A percentile compares a stretch with the other conserved stretches of the same genome.
Evolutionary conservation across 2,113 vertebrate genomes (phyloP).

Genomic region (Heloderma charlesbogerti): DNA sequence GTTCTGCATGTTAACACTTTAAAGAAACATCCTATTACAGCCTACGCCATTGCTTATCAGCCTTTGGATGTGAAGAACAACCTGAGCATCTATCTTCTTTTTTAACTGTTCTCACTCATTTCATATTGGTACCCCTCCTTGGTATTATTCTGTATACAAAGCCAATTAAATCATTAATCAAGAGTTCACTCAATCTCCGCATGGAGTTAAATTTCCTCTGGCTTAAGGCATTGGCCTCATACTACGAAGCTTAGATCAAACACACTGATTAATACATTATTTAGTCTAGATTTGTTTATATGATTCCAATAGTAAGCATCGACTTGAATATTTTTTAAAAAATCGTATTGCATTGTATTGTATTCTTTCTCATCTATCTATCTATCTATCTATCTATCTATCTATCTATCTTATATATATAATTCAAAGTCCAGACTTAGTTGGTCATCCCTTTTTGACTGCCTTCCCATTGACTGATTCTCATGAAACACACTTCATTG

Average conservation of each 20-base stretch:
- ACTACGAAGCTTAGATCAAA: constrained; percentile 33
- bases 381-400: background rate
- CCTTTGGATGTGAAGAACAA: background rate
- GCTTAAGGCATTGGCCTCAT: constrained; percentile 36
- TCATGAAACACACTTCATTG: too few relatives aligned
- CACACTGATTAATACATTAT: background rate
- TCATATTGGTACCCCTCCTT: constrained; percentile 20
- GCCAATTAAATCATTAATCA: constrained; percentile 34
- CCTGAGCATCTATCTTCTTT: background rate
- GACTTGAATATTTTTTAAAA: background rate
- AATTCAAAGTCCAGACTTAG: too few relatives aligned
- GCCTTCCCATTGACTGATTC: too few relatives aligned
- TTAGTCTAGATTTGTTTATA: constrained; percentile 31
- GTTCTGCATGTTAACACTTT: background rate
- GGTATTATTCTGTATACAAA: constrained; percentile 31
- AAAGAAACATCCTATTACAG: background rate
- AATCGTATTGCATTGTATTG: background rate
- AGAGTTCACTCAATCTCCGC: constrained; percentile 43
- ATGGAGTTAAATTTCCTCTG: constrained; percentile 46
- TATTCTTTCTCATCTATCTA: background rate
- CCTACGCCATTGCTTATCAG: background rate
- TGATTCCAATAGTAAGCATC: constrained; percentile 27
- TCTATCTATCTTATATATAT: too few relatives aligned
- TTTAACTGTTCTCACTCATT: constrained; percentile 47
- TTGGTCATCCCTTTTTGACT: too few relatives aligned